phyloP scores from a whole-genome alignment of 2,797 vertebrate genomes.

The Stomatorhinus walkeri region DNA sequence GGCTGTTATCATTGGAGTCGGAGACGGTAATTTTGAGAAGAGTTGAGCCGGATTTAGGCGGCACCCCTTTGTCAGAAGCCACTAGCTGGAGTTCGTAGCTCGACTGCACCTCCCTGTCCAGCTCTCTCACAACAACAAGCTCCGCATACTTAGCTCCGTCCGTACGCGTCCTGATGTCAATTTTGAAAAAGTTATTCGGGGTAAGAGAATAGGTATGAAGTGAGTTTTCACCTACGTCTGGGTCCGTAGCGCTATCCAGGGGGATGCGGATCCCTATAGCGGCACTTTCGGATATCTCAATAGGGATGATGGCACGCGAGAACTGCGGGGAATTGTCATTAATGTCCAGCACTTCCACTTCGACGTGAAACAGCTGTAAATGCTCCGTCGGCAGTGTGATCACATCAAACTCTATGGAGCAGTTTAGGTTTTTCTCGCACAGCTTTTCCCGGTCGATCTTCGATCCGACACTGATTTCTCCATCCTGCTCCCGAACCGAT shows the following conservation, averaged over 20 bases:
- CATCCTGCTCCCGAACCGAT: conserved; percentile 79
- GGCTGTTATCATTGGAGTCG: conserved; percentile 95
- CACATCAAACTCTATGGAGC: conserved; percentile 91
- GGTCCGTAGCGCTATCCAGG: conserved; percentile 88
- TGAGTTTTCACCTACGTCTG: conserved; percentile 89
- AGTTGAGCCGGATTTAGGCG: conserved; percentile 80
- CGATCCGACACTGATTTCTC: conserved; percentile 85
- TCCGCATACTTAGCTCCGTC: conserved; percentile 90
- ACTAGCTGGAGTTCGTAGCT: conserved; percentile 85
- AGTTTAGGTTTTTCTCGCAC: conserved; percentile 89
- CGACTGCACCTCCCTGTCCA: conserved; percentile 81
- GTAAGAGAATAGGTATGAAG: conserved; percentile 84
- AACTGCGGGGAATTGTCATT: conserved; percentile 95
- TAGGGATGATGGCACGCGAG: conserved; percentile 77
- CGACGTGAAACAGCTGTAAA: conserved; percentile 88
- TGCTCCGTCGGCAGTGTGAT: conserved; percentile 90
- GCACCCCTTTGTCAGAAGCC: conserved; percentile 85
- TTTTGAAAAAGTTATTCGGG: conserved; percentile 75
- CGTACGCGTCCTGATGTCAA: conserved; percentile 82
- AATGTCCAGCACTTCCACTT: conserved; percentile 91
- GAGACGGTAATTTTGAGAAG: conserved; percentile 82
- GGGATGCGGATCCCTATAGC: conserved; percentile 87
- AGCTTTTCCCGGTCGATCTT: conserved; percentile 92
- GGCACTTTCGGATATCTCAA: conserved; percentile 91
- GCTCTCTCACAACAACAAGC: conserved; percentile 79